These are phyloP conservation scores for Gonatopus flavifemur DNA, from an alignment of 1,140 invertebrate species.

Conservation along the genomic window DNA sequence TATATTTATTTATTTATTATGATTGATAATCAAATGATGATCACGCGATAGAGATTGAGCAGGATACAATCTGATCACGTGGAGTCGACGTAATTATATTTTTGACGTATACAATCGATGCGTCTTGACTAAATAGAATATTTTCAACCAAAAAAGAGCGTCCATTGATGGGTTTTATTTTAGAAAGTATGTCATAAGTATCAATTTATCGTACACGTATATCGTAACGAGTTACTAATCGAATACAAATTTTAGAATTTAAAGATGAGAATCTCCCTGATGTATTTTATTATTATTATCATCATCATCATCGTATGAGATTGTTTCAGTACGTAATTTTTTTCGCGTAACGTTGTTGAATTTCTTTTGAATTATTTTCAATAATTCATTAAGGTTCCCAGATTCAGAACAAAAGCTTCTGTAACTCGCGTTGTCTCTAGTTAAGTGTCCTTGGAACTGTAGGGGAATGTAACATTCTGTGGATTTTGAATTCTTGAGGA, in stretches of 20 bases:
- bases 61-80: constrained; percentile 18
- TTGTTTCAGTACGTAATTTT: background rate
- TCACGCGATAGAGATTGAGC: constrained; percentile 19
- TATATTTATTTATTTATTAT: constrained; percentile 15
- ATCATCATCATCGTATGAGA: background rate
- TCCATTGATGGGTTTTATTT: constrained; percentile 36
- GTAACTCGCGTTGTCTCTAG: constrained; percentile 35
- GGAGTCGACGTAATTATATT: no score
- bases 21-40: constrained; percentile 7
- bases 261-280: background rate
- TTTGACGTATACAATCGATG: no score
- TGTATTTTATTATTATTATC: background rate
- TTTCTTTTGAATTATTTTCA: background rate
- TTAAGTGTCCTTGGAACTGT: constrained; percentile 34
- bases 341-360: background rate
- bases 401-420: constrained; percentile 33
- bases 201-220: constrained; percentile 18
- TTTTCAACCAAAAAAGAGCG: constrained; percentile 17
- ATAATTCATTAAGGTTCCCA: constrained; percentile 8
- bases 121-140: constrained; percentile 22
- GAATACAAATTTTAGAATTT: constrained; percentile 1
- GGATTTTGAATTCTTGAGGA: constrained; percentile 15
- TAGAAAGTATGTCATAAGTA: constrained; percentile 17
- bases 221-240: constrained; percentile 4
- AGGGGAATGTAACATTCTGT: no score